Evolutionary conservation across 2,888 invertebrate species (phyloP).

Genomic region (Acanthosoma haemorrhoidale): DNA sequence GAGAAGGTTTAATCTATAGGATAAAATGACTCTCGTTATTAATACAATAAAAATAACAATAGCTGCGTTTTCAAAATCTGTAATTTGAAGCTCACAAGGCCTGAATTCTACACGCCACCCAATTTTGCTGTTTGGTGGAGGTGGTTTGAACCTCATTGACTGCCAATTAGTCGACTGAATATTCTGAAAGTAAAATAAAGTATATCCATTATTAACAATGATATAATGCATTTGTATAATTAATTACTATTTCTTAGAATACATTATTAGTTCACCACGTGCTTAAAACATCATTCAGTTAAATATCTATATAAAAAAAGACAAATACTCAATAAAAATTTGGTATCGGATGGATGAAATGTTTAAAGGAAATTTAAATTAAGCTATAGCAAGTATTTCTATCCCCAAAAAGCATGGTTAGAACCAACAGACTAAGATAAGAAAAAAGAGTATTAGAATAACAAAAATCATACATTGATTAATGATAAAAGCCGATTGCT

Average conservation of each 20-base stretch:
- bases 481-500: neutral
- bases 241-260: too few species aligned
- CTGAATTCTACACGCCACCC: constrained; percentile 99
- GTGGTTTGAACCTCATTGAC: constrained; percentile 98
- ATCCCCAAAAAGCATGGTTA: too few species aligned
- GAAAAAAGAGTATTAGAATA: neutral
- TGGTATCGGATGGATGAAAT: too few species aligned
- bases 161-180: constrained; percentile 99
- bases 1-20: constrained; percentile 90
- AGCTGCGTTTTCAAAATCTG: constrained; percentile 99
- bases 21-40: constrained; percentile 91
- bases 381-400: too few species aligned
- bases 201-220: too few species aligned
- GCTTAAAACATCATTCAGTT: too few species aligned
- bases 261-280: too few species aligned
- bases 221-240: too few species aligned
- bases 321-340: too few species aligned
- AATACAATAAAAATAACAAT: constrained; percentile 96
- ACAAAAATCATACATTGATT: neutral
- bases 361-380: too few species aligned
- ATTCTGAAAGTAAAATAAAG: constrained; percentile 57
- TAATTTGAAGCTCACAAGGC: constrained; percentile 95
- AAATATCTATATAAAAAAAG: too few species aligned
- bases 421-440: neutral
- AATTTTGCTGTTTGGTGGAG: constrained; percentile 89